Conservation (phyloP, 2,797 vertebrate genomes). For the Notolepis coatsorum region DNA sequence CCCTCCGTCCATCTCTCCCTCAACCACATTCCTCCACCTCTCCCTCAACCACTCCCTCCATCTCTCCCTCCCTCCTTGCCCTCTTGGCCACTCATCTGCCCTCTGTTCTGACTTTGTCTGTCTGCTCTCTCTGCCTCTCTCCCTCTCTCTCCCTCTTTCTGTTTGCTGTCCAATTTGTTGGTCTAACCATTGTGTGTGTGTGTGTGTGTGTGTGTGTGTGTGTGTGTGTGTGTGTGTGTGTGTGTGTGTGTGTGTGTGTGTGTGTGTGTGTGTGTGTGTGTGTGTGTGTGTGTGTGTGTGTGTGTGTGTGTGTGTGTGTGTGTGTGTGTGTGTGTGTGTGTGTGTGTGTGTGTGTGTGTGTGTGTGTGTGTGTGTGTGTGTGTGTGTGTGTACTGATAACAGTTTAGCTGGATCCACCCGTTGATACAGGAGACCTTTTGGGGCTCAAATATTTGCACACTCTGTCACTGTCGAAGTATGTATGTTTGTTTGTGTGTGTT, state of each 20-base stretch:
- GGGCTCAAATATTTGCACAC: too few species aligned
- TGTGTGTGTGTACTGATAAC: neutral
- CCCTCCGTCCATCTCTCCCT: too few species aligned
- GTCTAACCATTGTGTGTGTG: conserved; percentile 13
- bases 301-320: neutral
- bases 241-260: neutral
- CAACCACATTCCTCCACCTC: too few species aligned
- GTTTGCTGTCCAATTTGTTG: neutral
- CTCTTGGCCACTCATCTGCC: too few species aligned
- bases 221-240: conserved; percentile 6
- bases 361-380: neutral
- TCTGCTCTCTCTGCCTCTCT: too few species aligned
- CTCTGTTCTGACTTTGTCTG: too few species aligned
- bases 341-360: neutral
- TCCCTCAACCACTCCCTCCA: too few species aligned
- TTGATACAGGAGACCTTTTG: too few species aligned
- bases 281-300: conserved; percentile 5
- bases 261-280: conserved; percentile 27
- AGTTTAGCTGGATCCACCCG: too few species aligned
- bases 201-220: neutral
- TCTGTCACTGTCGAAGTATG: too few species aligned
- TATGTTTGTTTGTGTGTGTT: too few species aligned
- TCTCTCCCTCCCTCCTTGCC: too few species aligned
- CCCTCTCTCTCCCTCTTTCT: neutral
- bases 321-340: neutral